Base-by-base conservation (phyloP, 2,888 invertebrate genomes). In the Parascotia fuliginaria region DNA sequence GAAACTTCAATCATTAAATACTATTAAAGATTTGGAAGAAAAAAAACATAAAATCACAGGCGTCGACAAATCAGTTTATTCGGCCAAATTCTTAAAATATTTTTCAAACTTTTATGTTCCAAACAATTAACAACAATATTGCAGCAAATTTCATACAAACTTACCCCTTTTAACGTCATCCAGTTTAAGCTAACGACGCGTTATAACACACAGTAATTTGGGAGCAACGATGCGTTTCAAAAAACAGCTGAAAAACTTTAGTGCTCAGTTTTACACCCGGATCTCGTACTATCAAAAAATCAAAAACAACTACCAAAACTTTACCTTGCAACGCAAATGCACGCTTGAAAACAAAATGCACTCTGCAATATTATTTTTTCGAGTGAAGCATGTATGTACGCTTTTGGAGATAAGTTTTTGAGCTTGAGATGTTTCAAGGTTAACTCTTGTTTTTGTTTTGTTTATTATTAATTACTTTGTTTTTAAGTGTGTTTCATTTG, bases 151-250 rank as follows among this genome's bases (percentile, higher is more conserved):
- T 37, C 33, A 34, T 14, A 28, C 29, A 38, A 44, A 32, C 38
- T 52, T 33, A 41, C n/a, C 11, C 34, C 32, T 50, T 55, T 43
- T 31, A 42, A 12, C 34, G 15, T 24, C 50, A 36, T 31, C 22
- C 48, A 64, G 43, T 42, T 19, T 38, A 29, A 54, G 9, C 38
- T 34, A 60, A 61, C 65, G 44, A 45, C 44, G 51, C 55, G 41
- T 61, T 54, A 64, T 52, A 58, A 42, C 50, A 58, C 54, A 48
- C 52, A 60, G 58, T 65, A 50, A 58, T 64, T 64, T 54, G 58
- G 42, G 46, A 55, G 36, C 50, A 51, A 48, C 49, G 42, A 36
- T 55, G 31, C 51, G 48, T 40, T 40, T 45, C 42, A 37, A 61
- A 46, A 64, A 52, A 54, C 48, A 38, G 24, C 9, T 33, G 13